Evolutionary conservation across 1,140 invertebrate genomes (phyloP).

Genomic region (Megalopta genalis): DNA sequence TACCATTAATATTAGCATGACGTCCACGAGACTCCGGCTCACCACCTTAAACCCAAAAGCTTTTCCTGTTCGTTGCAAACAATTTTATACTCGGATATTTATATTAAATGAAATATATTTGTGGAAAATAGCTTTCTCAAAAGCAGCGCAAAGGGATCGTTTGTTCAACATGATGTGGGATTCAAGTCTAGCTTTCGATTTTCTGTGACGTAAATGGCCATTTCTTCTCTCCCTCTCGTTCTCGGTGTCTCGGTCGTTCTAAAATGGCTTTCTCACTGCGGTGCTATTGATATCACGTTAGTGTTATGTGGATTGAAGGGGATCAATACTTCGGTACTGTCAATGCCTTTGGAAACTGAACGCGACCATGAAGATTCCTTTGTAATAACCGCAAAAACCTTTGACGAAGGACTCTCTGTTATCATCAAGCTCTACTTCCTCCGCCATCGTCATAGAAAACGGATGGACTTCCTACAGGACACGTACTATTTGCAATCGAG

Average conservation of each 20-base stretch:
- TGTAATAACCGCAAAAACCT: slow-evolving; percentile 55
- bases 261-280: slow-evolving; percentile 59
- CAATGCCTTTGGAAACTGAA: slow-evolving; percentile 47
- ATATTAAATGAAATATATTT: not conserved
- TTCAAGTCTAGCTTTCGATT: slow-evolving; percentile 23
- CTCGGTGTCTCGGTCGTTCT: slow-evolving; percentile 16
- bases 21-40: too few relatives aligned
- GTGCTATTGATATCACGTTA: slow-evolving; percentile 58
- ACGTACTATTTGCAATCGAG: too few relatives aligned
- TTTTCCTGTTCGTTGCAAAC: too few relatives aligned
- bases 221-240: slow-evolving; percentile 8
- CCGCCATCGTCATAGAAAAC: slow-evolving; percentile 20
- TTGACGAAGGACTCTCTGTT: slow-evolving; percentile 48
- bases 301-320: slow-evolving; percentile 38
- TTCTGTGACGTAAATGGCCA: slow-evolving; percentile 40
- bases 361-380: slow-evolving; percentile 59
- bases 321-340: slow-evolving; percentile 61
- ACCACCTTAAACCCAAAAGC: too few relatives aligned
- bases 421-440: slow-evolving; percentile 54
- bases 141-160: not conserved
- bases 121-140: not conserved
- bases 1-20: too few relatives aligned
- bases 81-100: too few relatives aligned
- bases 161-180: not conserved
- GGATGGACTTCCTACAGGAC: slow-evolving; percentile 41